phyloP scores from a whole-genome alignment of 2,113 vertebrate genomes.

The Zosterops japonicus region DNA sequence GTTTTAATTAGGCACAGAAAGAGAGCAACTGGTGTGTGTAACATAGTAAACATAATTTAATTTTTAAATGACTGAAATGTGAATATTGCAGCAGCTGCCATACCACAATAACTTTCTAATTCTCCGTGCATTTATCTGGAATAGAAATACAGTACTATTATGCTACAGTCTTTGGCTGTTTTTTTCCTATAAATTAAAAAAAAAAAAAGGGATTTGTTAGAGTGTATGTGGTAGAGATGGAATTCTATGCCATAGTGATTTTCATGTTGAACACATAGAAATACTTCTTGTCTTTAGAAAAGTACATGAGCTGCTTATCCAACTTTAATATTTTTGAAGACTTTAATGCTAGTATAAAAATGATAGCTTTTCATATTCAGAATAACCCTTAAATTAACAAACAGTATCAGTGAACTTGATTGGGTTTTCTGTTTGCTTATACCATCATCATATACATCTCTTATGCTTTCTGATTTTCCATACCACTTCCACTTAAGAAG shows the following conservation, averaged over 20 bases:
- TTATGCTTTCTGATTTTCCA: background rate
- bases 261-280: background rate
- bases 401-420: background rate
- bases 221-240: background rate
- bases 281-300: background rate
- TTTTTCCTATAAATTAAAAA: background rate
- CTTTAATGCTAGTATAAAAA: background rate
- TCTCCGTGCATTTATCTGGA: background rate
- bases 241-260: background rate
- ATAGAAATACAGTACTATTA: background rate
- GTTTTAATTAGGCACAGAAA: background rate
- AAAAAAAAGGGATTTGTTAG: background rate
- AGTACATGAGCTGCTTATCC: background rate
- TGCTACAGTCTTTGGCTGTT: background rate
- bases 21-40: background rate
- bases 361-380: background rate
- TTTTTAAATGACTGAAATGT: conserved; percentile 3
- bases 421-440: background rate
- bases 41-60: background rate
- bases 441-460: background rate
- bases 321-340: background rate
- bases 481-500: background rate
- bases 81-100: background rate
- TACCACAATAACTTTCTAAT: background rate
- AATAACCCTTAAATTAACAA: background rate